Conservation (phyloP, 2,888 invertebrate species). For the Idaea biselata region DNA sequence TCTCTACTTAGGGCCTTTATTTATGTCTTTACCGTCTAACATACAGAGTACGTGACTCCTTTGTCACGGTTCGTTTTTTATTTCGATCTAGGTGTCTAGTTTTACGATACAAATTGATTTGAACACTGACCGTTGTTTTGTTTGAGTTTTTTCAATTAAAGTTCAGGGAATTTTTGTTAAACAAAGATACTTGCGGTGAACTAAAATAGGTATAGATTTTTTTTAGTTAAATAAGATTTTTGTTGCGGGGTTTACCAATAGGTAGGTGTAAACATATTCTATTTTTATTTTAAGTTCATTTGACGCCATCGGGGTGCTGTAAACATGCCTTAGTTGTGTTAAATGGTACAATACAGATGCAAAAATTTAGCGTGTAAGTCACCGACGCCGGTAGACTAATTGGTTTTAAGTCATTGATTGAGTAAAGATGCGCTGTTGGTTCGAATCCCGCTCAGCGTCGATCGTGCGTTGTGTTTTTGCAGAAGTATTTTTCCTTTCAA, state of each 20-base stretch:
- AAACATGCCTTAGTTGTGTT: too few relatives aligned
- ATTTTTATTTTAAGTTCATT: too few relatives aligned
- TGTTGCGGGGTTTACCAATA: neutral
- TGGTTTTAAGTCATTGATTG: too few relatives aligned
- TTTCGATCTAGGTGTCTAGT: neutral
- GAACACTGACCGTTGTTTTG: neutral
- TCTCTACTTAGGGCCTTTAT: constrained; percentile 7
- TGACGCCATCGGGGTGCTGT: too few relatives aligned
- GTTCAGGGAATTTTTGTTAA: neutral
- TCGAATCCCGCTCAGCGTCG: too few relatives aligned
- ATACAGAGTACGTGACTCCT: constrained; percentile 32
- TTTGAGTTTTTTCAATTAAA: neutral
- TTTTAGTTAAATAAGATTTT: neutral
- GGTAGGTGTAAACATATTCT: too few relatives aligned
- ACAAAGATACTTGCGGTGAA: neutral
- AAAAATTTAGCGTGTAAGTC: too few relatives aligned
- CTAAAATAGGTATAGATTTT: neutral
- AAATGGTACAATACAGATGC: too few relatives aligned
- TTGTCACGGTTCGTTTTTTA: constrained; percentile 24
- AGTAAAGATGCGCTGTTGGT: too few relatives aligned
- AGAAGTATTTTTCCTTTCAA: too few relatives aligned
- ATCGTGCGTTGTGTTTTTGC: too few relatives aligned
- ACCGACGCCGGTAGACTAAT: too few relatives aligned
- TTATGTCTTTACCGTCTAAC: constrained; percentile 1
- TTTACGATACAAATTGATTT: neutral